Conservation (phyloP, 37 sponge, comb jelly and placozoan genomes). For the Halichondria panicea region DNA sequence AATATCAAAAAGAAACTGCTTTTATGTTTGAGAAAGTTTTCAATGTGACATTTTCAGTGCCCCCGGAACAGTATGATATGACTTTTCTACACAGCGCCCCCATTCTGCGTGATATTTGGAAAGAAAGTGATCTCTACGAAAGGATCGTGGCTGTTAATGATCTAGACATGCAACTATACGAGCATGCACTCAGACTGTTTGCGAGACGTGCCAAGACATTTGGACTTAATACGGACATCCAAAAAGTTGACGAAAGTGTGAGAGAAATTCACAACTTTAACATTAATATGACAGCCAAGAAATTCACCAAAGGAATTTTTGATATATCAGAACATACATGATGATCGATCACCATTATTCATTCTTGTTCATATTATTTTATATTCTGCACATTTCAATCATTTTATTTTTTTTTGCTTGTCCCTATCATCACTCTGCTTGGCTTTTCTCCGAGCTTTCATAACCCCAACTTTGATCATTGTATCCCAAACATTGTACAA, state of each 20-base stretch:
- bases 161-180: slow-evolving; percentile 81
- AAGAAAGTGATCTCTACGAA: slow-evolving; percentile 8
- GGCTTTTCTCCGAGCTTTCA: slow-evolving; percentile 14
- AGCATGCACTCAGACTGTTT: slow-evolving; percentile 74
- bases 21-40: slow-evolving; percentile 78
- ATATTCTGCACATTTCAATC: too few species aligned
- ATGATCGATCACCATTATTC: too few species aligned
- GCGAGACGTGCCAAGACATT: slow-evolving; percentile 4
- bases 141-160: slow-evolving; percentile 43
- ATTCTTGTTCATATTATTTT: too few species aligned
- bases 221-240: slow-evolving; percentile 4
- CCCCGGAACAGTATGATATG: slow-evolving; percentile 32
- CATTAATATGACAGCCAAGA: too few species aligned
- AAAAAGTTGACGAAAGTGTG: slow-evolving; percentile 1
- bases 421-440: too few species aligned
- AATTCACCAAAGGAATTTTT: too few species aligned
- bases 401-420: too few species aligned
- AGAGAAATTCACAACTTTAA: too few species aligned
- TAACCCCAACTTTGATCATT: slow-evolving; percentile 13
- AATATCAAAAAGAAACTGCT: slow-evolving; percentile 64
- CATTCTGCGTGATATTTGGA: slow-evolving; percentile 39
- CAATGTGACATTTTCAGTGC: slow-evolving; percentile 52
- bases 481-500: slow-evolving; percentile 19
- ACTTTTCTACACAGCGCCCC: slow-evolving; percentile 23
- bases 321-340: too few species aligned